phyloP scores from a whole-genome alignment of 1,140 invertebrate species.

The Lepidurus apus region DNA sequence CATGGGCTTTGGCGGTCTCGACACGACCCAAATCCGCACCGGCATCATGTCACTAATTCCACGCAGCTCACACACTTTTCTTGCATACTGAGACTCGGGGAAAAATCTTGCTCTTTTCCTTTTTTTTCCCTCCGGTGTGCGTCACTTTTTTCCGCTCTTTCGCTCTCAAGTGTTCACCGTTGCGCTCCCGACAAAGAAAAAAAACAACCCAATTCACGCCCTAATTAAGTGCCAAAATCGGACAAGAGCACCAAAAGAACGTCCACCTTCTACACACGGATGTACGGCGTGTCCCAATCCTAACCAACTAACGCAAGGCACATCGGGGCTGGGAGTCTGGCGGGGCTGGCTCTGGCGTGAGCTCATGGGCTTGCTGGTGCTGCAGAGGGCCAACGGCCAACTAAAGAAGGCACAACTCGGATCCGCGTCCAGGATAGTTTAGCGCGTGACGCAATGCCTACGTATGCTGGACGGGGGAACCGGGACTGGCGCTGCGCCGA shows the following conservation, averaged over 20 bases:
- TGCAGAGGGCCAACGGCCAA: neutral
- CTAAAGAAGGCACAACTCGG: neutral
- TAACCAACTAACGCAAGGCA: constrained; percentile 21
- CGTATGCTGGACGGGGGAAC: neutral
- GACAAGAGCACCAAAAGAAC: constrained; percentile 14
- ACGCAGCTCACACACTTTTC: neutral
- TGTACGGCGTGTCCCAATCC: constrained; percentile 20
- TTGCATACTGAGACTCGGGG: neutral
- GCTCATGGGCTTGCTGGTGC: neutral
- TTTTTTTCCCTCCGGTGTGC: neutral
- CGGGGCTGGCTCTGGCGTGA: neutral
- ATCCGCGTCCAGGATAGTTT: neutral
- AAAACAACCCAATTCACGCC: constrained; percentile 17
- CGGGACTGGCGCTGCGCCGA: constrained; percentile 9
- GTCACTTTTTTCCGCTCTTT: neutral
- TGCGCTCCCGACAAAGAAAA: neutral
- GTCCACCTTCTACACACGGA: constrained; percentile 17
- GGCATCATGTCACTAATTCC: constrained; percentile 21
- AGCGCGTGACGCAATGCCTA: constrained; percentile 12
- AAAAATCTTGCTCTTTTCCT: neutral
- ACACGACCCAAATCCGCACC: constrained; percentile 20
- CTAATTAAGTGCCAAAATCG: constrained; percentile 22
- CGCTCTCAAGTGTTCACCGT: neutral
- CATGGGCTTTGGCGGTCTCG: constrained; percentile 20
- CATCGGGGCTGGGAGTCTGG: constrained; percentile 7